Conservation (phyloP, 1,140 invertebrate species). For the Zelostemma sp. region DNA sequence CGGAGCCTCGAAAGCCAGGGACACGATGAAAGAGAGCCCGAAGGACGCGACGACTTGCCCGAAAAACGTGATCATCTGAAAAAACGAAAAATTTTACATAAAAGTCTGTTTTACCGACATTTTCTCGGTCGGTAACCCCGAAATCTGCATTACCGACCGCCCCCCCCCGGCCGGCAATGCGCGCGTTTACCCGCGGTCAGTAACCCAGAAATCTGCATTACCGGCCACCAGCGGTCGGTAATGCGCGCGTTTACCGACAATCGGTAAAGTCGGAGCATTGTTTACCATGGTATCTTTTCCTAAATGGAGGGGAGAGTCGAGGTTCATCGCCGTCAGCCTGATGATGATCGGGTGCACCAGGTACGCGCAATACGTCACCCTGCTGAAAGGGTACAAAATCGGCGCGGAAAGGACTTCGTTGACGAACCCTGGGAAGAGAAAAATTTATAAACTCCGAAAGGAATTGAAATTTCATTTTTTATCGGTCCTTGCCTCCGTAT, state of each 20-base stretch:
- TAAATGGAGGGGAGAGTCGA: constrained; percentile 83
- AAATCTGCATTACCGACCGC: too few species aligned
- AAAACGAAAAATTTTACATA: constrained; percentile 28
- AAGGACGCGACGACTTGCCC: constrained; percentile 84
- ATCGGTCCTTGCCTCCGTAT: constrained; percentile 81
- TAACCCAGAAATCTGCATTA: too few species aligned
- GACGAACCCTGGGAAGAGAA: constrained; percentile 75
- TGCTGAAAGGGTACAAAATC: constrained; percentile 84
- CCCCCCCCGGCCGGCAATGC: too few species aligned
- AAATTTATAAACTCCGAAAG: constrained; percentile 8
- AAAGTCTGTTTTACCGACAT: too few species aligned
- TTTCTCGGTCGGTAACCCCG: too few species aligned
- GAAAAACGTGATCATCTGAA: constrained; percentile 81
- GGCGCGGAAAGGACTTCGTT: constrained; percentile 81
- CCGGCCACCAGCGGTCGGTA: too few species aligned
- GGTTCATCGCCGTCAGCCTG: constrained; percentile 79
- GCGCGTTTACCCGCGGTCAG: too few species aligned
- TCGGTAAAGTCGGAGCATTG: too few species aligned
- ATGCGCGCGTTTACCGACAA: too few species aligned
- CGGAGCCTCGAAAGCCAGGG: constrained; percentile 85
- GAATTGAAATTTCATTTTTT: too few species aligned
- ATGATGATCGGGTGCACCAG: constrained; percentile 86
- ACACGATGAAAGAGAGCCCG: constrained; percentile 81
- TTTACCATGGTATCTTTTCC: constrained; percentile 80
- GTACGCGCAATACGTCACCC: constrained; percentile 88